Evolutionary conservation across 2,888 invertebrate species (phyloP), one percentile per base, ranked within the genome.

Genomic region (Epinotia nisella): DNA sequence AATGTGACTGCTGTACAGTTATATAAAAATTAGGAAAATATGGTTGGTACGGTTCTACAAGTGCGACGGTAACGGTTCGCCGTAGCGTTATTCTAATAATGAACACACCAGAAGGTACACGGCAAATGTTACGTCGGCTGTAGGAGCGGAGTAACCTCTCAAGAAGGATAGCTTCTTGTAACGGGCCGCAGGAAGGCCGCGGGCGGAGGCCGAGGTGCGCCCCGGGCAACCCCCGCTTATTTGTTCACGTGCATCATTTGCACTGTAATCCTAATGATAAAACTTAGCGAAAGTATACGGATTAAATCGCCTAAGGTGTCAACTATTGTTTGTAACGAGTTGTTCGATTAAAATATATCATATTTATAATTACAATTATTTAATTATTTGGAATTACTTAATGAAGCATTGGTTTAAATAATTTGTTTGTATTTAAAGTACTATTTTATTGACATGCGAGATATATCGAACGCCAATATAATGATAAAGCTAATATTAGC

Each of bases 1-100:
- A 92, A 93, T 92, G 93, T 77, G 93, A 90, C 90, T 91, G 85
- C 83, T 93, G 93, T 93, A 93, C 91, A 93, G 93, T 88, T 87
- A 85, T 88, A 68, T 73, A 53, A 87, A 88, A 83, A 81, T 83
- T 92, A 92, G 90, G 83, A 83, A 88, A 89, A 85, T 86, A 85
- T 83, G 79, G 84, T 82, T 80, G 82, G 84, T 83, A 79, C 80
- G 84, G 85, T 87, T 87, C 83, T 81, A 73, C 53, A 39, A 60
- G 49, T 64, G 53, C 70, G 53, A 64, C 53, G 41, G 70, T 71
- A 65, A 71, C 75, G 64, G 73, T 71, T 39, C 56, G 51, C 62
- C 45, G 29, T 66, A 59, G 60, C n/a, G 60, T 41, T 66, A 68
- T 72, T 71, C 61, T 58, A 56, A 51, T 39, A 19, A 62, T 24